These are phyloP conservation scores for Eufriesea mexicana DNA, from an alignment of 1,140 invertebrate genomes.

Conservation along the genomic window DNA sequence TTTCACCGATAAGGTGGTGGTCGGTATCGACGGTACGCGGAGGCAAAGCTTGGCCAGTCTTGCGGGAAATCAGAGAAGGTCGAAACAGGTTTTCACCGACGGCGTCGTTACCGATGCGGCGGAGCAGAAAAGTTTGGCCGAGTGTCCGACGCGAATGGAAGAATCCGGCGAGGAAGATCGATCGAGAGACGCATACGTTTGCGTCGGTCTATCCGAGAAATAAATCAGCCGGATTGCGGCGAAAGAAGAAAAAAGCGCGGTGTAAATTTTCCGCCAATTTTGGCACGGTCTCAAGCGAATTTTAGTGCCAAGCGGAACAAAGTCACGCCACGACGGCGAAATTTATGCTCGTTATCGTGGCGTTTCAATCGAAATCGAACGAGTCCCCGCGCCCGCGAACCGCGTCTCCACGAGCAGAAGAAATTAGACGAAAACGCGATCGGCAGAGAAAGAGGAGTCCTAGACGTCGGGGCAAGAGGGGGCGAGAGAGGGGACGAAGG, in stretches of 20 bases:
- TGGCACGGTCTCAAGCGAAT: slow-evolving; percentile 35
- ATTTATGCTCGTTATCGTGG: slow-evolving; percentile 45
- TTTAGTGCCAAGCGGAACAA: slow-evolving; percentile 48
- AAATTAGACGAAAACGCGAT: slow-evolving; percentile 10
- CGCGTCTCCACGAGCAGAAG: neutral
- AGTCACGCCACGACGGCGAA: slow-evolving; percentile 34
- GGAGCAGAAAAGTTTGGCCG: neutral
- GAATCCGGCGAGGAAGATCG: neutral
- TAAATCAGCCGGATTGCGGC: slow-evolving; percentile 34
- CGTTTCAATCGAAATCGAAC: slow-evolving; percentile 61
- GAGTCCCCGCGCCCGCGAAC: neutral
- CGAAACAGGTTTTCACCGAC: slow-evolving; percentile 2
- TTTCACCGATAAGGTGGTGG: neutral
- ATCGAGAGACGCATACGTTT: neutral
- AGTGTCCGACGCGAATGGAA: slow-evolving; percentile 16
- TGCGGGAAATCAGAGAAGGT: slow-evolving; percentile 31
- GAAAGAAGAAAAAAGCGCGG: slow-evolving; percentile 1
- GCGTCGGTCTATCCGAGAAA: slow-evolving; percentile 3
- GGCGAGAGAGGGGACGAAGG: neutral
- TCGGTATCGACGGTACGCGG: no score
- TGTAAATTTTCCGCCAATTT: slow-evolving; percentile 49
- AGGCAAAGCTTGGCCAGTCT: neutral
- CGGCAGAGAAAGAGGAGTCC: neutral
- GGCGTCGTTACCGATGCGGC: neutral
- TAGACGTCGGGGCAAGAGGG: no score